Evolutionary conservation across 2,113 vertebrate species (phyloP).

Genomic region (Rattus norvegicus): GRCr8 NC_086021.1:179021501-179022000

Average conservation of each 20-base stretch:
- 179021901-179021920: background rate
- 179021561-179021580: constrained; percentile 27
- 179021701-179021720: background rate
- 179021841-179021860: fast-evolving
- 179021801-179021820: background rate
- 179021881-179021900: background rate
- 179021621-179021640: constrained; percentile 75
- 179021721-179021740: background rate
- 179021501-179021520: background rate
- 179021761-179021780: background rate
- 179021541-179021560: constrained; percentile 35
- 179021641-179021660: constrained; percentile 68
- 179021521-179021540: background rate
- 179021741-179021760: constrained; percentile 31
- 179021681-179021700: background rate
- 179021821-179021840: fast-evolving
- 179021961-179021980: background rate
- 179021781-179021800: background rate
- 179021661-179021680: constrained; percentile 74
- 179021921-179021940: fast-evolving
- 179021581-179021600: constrained; percentile 65
- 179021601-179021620: constrained; percentile 74
- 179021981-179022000: fast-evolving
- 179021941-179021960: background rate
- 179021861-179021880: background rate